These are phyloP conservation scores for Pyrocephalus nanus DNA, from an alignment of 2,797 vertebrate species.

Conservation along the genomic window DNA sequence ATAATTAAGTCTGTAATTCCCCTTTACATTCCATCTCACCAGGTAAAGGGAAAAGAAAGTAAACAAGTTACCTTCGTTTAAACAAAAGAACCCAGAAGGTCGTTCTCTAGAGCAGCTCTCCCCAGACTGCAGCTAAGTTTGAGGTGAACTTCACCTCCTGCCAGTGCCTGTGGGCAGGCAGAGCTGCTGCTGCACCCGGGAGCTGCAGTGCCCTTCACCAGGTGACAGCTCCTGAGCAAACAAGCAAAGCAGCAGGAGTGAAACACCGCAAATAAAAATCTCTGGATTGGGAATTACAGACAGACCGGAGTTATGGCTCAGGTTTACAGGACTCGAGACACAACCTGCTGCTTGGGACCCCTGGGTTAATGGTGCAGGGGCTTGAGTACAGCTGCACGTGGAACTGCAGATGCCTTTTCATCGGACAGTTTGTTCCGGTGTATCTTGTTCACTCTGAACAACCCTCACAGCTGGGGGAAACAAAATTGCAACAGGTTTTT, in stretches of 20 bases:
- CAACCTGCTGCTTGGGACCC: background rate
- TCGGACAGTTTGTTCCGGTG: background rate
- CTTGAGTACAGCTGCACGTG: background rate
- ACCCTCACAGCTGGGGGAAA: background rate
- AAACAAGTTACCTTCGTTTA: background rate
- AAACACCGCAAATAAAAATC: background rate
- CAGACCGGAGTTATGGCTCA: background rate
- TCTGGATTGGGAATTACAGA: background rate
- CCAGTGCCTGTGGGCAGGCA: background rate
- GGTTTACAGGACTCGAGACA: background rate
- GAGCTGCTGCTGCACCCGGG: background rate
- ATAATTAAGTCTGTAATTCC: constrained; percentile 50
- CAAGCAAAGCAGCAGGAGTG: background rate
- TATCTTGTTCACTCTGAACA: background rate
- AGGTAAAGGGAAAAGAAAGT: background rate
- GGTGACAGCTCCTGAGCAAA: background rate
- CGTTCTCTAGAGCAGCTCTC: background rate
- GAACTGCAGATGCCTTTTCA: background rate
- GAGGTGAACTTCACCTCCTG: background rate
- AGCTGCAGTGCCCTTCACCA: background rate
- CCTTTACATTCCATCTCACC: constrained; percentile 8
- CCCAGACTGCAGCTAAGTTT: background rate
- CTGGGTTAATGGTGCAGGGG: background rate
- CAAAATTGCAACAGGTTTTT: background rate
- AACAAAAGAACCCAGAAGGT: background rate